Percentiles rank a stretch among this genome's conserved stretches.
These are phyloP conservation scores for Phenganax marumi DNA, from an alignment of 92 coral and sea anemone species.

Conservation along the genomic window DNA sequence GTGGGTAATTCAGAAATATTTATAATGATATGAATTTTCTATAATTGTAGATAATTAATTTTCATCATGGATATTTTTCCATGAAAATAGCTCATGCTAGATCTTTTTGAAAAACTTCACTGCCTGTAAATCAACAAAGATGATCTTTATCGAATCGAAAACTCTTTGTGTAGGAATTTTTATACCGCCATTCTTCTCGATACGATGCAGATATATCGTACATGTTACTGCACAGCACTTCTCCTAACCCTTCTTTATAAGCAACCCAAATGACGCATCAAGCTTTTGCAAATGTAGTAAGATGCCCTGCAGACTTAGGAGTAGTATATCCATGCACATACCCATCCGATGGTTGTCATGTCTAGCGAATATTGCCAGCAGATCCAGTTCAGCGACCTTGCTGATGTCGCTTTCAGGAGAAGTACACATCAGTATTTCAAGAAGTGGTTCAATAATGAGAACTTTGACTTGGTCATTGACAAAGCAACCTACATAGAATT, in stretches of 20 bases:
- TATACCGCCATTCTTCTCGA: too few species aligned
- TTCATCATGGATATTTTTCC: too few species aligned
- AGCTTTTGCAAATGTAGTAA: neutral
- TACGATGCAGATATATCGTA: too few species aligned
- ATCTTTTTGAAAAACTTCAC: too few species aligned
- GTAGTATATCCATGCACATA: constrained; percentile 16
- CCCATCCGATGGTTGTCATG: constrained; percentile 90
- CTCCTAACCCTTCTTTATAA: neutral
- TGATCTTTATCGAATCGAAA: too few species aligned
- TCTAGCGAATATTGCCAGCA: constrained; percentile 80
- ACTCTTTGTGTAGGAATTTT: too few species aligned
- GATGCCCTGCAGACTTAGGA: neutral
- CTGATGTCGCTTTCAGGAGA: constrained; percentile 88
- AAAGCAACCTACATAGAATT: constrained; percentile 58
- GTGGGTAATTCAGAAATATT: too few species aligned
- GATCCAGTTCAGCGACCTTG: constrained; percentile 86
- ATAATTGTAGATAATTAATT: too few species aligned
- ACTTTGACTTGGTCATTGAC: constrained; percentile 81
- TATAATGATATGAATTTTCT: too few species aligned
- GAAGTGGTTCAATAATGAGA: constrained; percentile 71
- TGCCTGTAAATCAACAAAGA: too few species aligned
- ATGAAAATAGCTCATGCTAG: too few species aligned
- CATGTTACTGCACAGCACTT: too few species aligned
- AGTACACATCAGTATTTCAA: constrained; percentile 86
- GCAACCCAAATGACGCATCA: neutral